These are phyloP conservation scores for Epicampocera succincta DNA, from an alignment of 2,888 invertebrate species.

Conservation along the genomic window DNA sequence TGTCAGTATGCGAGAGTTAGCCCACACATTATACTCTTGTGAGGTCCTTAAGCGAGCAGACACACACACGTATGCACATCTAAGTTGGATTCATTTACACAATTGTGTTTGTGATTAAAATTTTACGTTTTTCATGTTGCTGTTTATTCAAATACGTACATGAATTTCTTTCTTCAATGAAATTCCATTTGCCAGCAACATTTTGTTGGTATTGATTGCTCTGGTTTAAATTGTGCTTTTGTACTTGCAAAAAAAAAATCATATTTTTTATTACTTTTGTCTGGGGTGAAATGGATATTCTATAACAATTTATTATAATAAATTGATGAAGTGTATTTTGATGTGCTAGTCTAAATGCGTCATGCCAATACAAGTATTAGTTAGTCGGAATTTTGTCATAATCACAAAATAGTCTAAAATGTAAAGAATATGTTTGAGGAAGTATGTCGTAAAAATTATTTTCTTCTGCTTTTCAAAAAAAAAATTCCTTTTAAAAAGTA, in stretches of 20 bases:
- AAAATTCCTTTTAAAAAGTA: no score
- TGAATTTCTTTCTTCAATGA: constrained; percentile 56
- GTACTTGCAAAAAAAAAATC: constrained; percentile 47
- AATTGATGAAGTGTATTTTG: constrained; percentile 47
- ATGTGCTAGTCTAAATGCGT: constrained; percentile 27
- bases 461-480: no score
- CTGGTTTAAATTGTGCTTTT: background rate
- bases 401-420: background rate
- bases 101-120: background rate
- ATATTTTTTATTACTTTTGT: constrained; percentile 35
- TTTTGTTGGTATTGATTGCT: background rate
- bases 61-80: background rate
- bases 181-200: constrained; percentile 43
- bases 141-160: background rate
- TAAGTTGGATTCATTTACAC: background rate
- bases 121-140: constrained; percentile 26
- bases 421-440: no score
- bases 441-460: no score
- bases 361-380: constrained; percentile 24
- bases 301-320: constrained; percentile 61
- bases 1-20: constrained; percentile 21
- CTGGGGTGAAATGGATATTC: constrained; percentile 50
- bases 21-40: constrained; percentile 67
- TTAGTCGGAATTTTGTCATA: background rate
- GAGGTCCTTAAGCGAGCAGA: constrained; percentile 62